Evolutionary conservation across 2,888 invertebrate species (phyloP), one percentile per base, ranked within the genome.

Genomic region (Scotopteryx bipunctaria): DNA sequence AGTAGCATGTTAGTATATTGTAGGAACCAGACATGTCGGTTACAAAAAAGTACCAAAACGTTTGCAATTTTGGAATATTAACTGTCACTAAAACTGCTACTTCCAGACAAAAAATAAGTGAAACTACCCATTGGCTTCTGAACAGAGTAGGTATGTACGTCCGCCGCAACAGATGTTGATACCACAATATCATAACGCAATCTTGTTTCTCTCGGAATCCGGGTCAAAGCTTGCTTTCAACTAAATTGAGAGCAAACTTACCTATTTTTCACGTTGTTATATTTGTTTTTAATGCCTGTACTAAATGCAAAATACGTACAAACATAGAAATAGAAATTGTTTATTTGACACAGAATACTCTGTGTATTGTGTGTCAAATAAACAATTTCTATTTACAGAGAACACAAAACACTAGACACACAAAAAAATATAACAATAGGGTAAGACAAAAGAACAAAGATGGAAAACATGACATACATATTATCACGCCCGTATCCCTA

Each of bases 201-300:
- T 58, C 52, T 55, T 43, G 48, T 48, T 50, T 19, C 40, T 38
- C 52, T 56, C 57, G 57, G 71, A 80, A 76, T 71, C 71, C n/a
- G 70, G 77, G 78, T 74, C 74, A 77, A 71, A 74, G 66, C 66
- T 63, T 61, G 73, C 71, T 80, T 71, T 78, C 68, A 70, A 70
- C 54, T 69, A 73, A 69, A 77, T 75, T 77, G 73, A 69, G 80
- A 72, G 69, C 68, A 72, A 74, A 69, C 68, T 64, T 52, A 42
- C 44, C 33, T 47, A 52, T 48, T 57, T 51, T 40, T 42, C 38
- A 29, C 38, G 35, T 14, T 45, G 41, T 46, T 40, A 13, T 23
- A 47, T 43, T n/a, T 3, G 19, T 1, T 14, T 33, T 23, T 21
- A 23, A 38, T 27, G 23, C 27, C 8, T 27, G 25, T 3, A 5